A percentile compares a stretch with the other conserved stretches of the same genome.
These are phyloP conservation scores for Micromys minutus DNA, from an alignment of 2,113 vertebrate genomes.

Conservation along the genomic window DNA sequence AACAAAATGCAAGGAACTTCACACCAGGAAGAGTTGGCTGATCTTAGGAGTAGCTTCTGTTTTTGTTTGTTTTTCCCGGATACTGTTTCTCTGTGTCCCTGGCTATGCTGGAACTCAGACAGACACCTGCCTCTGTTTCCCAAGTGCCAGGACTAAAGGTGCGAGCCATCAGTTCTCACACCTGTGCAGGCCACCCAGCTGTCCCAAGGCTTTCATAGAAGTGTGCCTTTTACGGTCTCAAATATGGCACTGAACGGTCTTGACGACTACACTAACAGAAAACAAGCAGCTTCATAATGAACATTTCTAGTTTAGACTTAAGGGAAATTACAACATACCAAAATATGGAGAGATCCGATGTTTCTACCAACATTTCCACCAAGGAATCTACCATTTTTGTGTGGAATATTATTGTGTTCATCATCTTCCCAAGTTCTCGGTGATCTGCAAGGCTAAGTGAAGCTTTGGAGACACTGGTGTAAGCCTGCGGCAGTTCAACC, in stretches of 20 bases:
- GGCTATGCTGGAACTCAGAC: not conserved
- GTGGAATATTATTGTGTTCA: conserved; percentile 99
- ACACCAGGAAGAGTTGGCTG: conserved; percentile 12
- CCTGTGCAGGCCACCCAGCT: not conserved
- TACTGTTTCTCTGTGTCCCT: not conserved
- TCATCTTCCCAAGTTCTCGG: conserved; percentile 99
- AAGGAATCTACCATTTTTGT: conserved; percentile 99
- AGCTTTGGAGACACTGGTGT: conserved; percentile 98
- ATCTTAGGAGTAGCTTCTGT: not conserved
- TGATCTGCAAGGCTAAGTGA: conserved; percentile 96
- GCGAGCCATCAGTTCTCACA: not conserved
- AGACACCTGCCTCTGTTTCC: not conserved
- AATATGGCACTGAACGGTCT: not conserved
- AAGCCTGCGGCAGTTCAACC: conserved; percentile 88
- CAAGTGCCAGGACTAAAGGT: not conserved
- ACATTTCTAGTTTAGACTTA: conserved; percentile 53
- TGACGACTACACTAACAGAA: conserved; percentile 1
- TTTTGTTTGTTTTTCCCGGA: not conserved
- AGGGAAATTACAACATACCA: conserved; percentile 88
- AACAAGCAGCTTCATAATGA: conserved; percentile 26
- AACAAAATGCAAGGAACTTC: conserved; percentile 14
- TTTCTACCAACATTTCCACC: conserved; percentile 99
- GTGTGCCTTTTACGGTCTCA: conserved; percentile 27
- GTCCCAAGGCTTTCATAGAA: not conserved
- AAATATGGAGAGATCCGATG: conserved; percentile 98